A percentile compares a stretch with the other conserved stretches of the same genome.
phyloP scores from a whole-genome alignment of 2,797 vertebrate species.

The Heliangelus exortis region DNA sequence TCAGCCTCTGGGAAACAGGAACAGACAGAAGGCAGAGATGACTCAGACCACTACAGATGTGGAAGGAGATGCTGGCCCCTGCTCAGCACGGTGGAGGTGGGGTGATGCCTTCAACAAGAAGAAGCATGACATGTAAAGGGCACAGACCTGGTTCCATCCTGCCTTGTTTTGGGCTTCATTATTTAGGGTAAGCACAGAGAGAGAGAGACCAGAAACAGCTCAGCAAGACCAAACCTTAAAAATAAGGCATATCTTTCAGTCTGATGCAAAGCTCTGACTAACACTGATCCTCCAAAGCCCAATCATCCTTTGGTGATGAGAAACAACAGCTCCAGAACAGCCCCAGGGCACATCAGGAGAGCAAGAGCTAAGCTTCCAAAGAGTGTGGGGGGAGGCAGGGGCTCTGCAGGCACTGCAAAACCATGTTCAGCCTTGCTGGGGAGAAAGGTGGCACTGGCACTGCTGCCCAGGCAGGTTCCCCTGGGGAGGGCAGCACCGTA shows the following conservation, averaged over 20 bases:
- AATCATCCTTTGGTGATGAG: not conserved
- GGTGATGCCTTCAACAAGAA: not conserved
- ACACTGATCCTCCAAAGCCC: not conserved
- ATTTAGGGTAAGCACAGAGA: not conserved
- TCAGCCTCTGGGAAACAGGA: not conserved
- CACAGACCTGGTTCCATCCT: not conserved
- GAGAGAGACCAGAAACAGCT: not conserved
- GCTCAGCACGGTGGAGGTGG: not conserved
- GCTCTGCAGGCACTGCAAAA: not conserved
- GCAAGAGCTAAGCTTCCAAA: not conserved
- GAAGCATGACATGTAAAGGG: not conserved
- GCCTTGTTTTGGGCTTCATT: not conserved
- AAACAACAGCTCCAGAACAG: not conserved
- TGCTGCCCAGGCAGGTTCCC: not conserved
- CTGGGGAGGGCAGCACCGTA: not conserved
- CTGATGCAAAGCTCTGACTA: not conserved
- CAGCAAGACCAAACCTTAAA: not conserved
- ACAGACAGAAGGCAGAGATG: not conserved
- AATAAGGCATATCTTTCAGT: not conserved
- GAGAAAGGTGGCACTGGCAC: rapidly evolving
- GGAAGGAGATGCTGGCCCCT: not conserved
- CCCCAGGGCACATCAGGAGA: not conserved
- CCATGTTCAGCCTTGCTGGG: not conserved
- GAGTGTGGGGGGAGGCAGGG: rapidly evolving
- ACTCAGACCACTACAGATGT: constrained; percentile 10